Evolutionary conservation across 1,140 invertebrate genomes (phyloP).

Genomic region (Potamilus streckersoni): DNA sequence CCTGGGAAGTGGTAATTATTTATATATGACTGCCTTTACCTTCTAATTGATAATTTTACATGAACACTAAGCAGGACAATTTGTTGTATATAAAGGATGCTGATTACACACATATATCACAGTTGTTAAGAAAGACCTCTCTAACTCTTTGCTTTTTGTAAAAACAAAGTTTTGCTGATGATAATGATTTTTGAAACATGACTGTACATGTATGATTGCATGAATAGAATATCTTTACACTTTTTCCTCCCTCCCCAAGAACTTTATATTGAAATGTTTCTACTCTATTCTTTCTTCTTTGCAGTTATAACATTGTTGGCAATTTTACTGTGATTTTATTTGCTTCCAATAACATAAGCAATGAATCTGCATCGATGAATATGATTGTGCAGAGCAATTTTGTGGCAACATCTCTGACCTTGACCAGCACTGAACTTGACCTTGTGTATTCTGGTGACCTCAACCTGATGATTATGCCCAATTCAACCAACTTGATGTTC

Average conservation of each 20-base stretch:
- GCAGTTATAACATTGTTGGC: constrained; percentile 9
- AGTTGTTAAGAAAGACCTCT: too few relatives aligned
- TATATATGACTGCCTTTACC: too few relatives aligned
- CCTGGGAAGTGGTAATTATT: too few relatives aligned
- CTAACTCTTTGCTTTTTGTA: too few relatives aligned
- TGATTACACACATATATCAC: too few relatives aligned
- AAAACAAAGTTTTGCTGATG: too few relatives aligned
- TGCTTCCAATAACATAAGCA: constrained; percentile 24
- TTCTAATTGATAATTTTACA: too few relatives aligned
- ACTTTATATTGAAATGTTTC: not conserved
- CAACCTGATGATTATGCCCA: not conserved
- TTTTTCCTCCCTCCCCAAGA: not conserved
- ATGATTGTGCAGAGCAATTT: constrained; percentile 17
- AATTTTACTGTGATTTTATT: constrained; percentile 25
- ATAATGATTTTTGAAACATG: too few relatives aligned
- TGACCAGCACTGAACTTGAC: constrained; percentile 14
- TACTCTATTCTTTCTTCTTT: not conserved
- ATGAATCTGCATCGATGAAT: not conserved
- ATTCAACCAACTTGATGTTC: not conserved
- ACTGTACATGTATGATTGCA: too few relatives aligned
- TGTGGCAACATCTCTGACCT: constrained; percentile 1
- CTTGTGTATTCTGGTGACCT: constrained; percentile 2
- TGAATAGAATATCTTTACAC: too few relatives aligned
- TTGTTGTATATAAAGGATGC: too few relatives aligned
- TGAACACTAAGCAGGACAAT: too few relatives aligned